Conservation (phyloP, 2,797 vertebrate genomes). For the Buphagus erythrorhynchus region DNA sequence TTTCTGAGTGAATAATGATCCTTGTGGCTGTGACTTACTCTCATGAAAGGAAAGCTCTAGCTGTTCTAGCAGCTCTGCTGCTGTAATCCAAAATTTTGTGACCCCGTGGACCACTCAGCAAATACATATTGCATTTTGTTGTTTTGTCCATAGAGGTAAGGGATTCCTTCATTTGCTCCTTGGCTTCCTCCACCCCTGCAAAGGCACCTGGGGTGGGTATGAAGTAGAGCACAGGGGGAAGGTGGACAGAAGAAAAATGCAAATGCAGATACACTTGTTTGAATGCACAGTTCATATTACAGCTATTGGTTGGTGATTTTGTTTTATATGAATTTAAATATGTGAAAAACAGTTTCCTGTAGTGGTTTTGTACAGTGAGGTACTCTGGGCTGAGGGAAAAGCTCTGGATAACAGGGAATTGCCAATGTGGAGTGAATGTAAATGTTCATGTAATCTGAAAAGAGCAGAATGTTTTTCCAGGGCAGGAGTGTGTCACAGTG, state of each 20-base stretch:
- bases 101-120: not conserved
- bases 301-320: not conserved
- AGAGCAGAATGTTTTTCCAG: not conserved
- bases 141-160: fast-evolving
- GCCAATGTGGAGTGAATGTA: not conserved
- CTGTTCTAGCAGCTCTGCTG: not conserved
- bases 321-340: not conserved
- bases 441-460: not conserved
- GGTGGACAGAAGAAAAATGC: not conserved
- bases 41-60: not conserved
- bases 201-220: fast-evolving
- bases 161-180: fast-evolving
- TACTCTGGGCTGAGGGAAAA: not conserved
- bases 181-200: not conserved
- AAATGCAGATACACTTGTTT: not conserved
- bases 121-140: not conserved
- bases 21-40: not conserved
- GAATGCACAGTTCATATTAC: not conserved
- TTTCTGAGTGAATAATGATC: slow-evolving; percentile 5
- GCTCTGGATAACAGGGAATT: not conserved
- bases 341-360: not conserved
- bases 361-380: fast-evolving
- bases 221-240: not conserved
- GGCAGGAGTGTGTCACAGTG: not conserved
- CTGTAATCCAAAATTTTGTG: not conserved